These are phyloP conservation scores for Agrochola litura DNA, from an alignment of 2,888 invertebrate species.

Conservation along the genomic window DNA sequence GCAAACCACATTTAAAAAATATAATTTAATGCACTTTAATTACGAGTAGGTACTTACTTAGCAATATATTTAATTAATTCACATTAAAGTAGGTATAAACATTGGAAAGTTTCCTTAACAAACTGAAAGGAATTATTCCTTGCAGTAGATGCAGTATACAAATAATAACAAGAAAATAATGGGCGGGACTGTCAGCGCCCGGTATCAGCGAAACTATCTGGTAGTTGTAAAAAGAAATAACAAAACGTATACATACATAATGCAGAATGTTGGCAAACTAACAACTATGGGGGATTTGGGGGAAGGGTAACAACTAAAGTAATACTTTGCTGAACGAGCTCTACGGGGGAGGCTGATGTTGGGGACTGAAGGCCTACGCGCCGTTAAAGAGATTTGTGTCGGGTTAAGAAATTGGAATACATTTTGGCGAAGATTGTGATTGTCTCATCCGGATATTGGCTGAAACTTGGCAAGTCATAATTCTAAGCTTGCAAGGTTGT, in stretches of 20 bases:
- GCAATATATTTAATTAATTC: background rate
- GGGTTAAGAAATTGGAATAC: constrained; percentile 47
- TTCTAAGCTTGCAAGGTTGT: background rate
- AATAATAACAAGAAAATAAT: constrained; percentile 42
- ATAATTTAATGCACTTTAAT: too few species aligned
- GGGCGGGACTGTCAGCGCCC: constrained; percentile 40
- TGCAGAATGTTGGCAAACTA: constrained; percentile 59
- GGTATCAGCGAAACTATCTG: constrained; percentile 52
- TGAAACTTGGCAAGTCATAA: background rate
- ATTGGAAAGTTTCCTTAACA: constrained; percentile 3
- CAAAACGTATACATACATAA: constrained; percentile 51
- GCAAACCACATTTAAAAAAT: background rate
- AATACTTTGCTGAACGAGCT: constrained; percentile 49
- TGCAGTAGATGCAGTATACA: constrained; percentile 23
- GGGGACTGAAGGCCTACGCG: background rate
- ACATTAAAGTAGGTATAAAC: background rate
- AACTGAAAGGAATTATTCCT: background rate
- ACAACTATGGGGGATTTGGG: constrained; percentile 29
- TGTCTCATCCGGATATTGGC: background rate
- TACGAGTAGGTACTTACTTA: too few species aligned
- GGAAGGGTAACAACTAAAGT: constrained; percentile 25
- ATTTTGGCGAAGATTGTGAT: constrained; percentile 25
- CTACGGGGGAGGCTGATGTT: constrained; percentile 1
- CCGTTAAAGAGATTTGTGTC: constrained; percentile 35
- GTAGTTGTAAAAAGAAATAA: constrained; percentile 54